Evolutionary conservation across 2,113 vertebrate species (phyloP).

Genomic region (Marmota monax): DNA sequence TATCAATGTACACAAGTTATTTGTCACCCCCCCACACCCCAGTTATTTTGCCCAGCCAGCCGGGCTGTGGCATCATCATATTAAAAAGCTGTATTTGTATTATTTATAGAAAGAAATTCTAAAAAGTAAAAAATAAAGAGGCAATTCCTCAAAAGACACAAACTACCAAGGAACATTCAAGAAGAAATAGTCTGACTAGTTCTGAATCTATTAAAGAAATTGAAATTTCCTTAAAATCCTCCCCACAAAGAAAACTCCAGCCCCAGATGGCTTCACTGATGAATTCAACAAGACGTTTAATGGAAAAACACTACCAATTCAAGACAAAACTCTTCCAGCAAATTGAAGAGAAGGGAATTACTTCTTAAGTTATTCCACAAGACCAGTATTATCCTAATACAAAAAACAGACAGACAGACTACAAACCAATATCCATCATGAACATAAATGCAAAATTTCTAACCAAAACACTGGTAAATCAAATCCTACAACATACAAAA

Average conservation of each 20-base stretch:
- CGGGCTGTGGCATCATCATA: no score
- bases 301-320: neutral
- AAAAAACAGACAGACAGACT: neutral
- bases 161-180: neutral
- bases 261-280: neutral
- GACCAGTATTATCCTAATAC: neutral
- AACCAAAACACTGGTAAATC: neutral
- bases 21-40: no score
- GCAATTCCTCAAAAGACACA: neutral
- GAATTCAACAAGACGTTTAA: neutral
- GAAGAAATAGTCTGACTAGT: neutral
- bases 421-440: neutral
- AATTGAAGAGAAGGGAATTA: neutral
- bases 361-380: neutral
- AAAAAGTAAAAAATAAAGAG: neutral
- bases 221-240: neutral
- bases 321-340: neutral
- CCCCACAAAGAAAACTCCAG: neutral
- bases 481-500: neutral
- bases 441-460: neutral
- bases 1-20: no score
- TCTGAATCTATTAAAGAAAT: neutral
- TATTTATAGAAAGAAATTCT: neutral
- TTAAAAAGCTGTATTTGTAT: neutral
- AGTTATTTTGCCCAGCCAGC: no score